A percentile compares a stretch with the other conserved stretches of the same genome.
Evolutionary conservation across 2,888 invertebrate genomes (phyloP).

Genomic region (Pteria penguin): DNA sequence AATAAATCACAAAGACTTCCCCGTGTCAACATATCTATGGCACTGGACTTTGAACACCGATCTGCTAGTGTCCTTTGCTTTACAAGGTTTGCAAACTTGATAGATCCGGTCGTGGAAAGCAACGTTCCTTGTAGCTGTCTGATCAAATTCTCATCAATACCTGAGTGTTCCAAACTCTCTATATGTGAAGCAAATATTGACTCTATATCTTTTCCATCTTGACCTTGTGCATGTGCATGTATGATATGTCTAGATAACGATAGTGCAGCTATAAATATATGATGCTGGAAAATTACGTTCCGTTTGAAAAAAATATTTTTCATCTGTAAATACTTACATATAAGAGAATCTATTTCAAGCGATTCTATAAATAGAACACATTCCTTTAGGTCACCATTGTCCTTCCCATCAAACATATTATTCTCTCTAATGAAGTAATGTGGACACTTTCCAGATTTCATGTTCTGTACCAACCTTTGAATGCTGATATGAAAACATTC

Average conservation of each 20-base stretch:
- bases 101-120: not conserved
- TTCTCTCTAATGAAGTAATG: not conserved
- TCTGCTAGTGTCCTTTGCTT: not conserved
- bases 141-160: not conserved
- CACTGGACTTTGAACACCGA: not conserved
- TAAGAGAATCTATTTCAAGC: not conserved
- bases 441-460: not conserved
- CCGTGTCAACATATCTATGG: not conserved
- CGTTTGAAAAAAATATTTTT: not conserved
- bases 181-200: too few relatives aligned
- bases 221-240: not conserved
- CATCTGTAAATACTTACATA: not conserved
- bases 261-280: not conserved
- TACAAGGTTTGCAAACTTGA: too few relatives aligned
- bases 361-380: not conserved
- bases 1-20: not conserved
- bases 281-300: not conserved
- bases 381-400: not conserved
- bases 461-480: not conserved
- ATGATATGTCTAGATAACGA: not conserved
- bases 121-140: not conserved
- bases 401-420: not conserved
- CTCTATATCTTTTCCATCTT: too few relatives aligned
- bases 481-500: not conserved
- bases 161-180: not conserved